Base-by-base conservation (phyloP, 2,888 invertebrate species). In the Macrostomum cliftonense region DNA sequence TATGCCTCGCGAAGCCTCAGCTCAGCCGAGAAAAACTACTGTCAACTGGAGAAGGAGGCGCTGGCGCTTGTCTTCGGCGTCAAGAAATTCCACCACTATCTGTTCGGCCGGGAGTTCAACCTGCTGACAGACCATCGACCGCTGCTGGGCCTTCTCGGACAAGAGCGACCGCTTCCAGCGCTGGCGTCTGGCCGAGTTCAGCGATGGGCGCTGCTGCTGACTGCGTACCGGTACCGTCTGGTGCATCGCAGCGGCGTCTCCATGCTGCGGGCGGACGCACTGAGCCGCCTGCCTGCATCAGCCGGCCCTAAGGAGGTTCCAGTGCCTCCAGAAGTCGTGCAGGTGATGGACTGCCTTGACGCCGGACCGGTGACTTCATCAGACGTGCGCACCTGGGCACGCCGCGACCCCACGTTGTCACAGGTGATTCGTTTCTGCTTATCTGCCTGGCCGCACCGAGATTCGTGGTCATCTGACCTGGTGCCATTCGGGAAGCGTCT, bases 111-210 rank as follows among this genome's bases (percentile, higher is more conserved):
- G 28, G 43, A 43, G 7, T 57, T 58, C 45, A 37, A 20, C 7
- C 39, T 57, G 21, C 12, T 52, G 12, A 46, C 56, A 7, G 56
- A 57, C 44, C 54, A 58, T 46, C 49, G 53, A 21, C 54, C 57
- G 17, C 21, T 56, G 16, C 43, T 43, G 12, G 36, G 45, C n/a
- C 55, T 58, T 12, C 51, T 57, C 17, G 54, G 49, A 39, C 54
- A 54, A 2, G 38, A 37, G 13, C 54, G 54, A 40, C 52, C 52
- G 54, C n/a, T 63, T 56, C 53, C 63, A 57, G 43, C 54, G 46
- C 55, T 61, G 28, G 61, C 63, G 28, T 59, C 65, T 11, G 59
- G 60, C 38, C 54, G 60, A 39, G 55, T 63, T 53, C 63, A 59
- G 55, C 52, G 59, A 40, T 67, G 59, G 58, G 63, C 65, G 45